Conservation (phyloP, 2,797 vertebrate species). For the Limosa lapponica region DNA sequence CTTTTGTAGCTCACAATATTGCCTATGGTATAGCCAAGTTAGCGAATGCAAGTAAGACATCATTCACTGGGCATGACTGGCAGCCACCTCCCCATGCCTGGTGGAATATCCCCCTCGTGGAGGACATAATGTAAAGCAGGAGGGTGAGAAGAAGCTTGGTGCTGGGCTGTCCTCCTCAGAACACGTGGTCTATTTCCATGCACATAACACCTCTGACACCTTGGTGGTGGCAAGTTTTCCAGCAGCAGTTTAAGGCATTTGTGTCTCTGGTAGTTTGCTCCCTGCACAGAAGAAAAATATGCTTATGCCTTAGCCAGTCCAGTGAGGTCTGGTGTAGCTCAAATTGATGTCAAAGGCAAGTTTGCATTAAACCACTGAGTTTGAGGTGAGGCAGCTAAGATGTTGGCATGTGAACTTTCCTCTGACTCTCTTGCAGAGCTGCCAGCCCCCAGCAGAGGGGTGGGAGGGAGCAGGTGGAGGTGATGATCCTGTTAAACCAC, state of each 20-base stretch:
- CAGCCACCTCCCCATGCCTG: not conserved
- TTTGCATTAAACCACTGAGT: not conserved
- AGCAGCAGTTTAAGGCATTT: not conserved
- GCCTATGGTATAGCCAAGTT: not conserved
- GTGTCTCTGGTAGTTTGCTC: not conserved
- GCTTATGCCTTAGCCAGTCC: not conserved
- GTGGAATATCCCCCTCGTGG: not conserved
- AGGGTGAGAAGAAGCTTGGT: not conserved
- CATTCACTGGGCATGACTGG: not conserved
- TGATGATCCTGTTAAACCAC: not conserved
- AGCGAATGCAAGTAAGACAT: not conserved
- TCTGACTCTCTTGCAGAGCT: rapidly evolving
- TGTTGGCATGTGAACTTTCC: no score
- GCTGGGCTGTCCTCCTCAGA: not conserved
- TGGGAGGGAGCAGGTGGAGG: not conserved
- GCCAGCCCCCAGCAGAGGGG: rapidly evolving
- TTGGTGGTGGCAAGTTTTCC: not conserved
- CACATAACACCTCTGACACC: not conserved
- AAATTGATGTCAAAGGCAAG: not conserved
- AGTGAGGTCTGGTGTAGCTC: not conserved
- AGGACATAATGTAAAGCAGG: not conserved
- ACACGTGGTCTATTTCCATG: not conserved
- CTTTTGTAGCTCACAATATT: not conserved
- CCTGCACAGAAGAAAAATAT: not conserved
- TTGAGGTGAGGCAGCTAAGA: not conserved